phyloP scores from a whole-genome alignment of 2,888 invertebrate genomes.

The Xylota segnis region DNA sequence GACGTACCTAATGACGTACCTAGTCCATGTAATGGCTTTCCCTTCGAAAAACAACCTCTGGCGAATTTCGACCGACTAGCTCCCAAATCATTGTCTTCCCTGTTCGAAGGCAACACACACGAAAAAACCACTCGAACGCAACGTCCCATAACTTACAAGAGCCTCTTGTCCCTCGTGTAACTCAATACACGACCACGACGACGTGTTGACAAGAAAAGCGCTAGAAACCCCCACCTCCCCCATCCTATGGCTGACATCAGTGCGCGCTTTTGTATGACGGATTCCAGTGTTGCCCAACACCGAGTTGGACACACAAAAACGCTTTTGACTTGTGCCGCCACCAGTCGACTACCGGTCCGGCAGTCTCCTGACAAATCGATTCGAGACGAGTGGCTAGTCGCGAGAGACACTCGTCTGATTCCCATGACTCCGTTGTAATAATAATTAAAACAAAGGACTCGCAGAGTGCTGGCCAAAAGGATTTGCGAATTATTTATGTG shows the following conservation, averaged over 20 bases:
- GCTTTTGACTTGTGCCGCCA: constrained; percentile 52
- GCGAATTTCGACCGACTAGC: too few species aligned
- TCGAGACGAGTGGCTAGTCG: constrained; percentile 14
- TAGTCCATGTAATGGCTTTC: too few species aligned
- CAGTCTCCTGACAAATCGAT: constrained; percentile 35
- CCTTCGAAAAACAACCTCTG: too few species aligned
- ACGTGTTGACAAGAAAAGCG: background rate
- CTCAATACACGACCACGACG: constrained; percentile 8
- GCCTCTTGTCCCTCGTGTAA: constrained; percentile 12
- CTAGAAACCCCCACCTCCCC: background rate
- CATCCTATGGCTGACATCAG: constrained; percentile 41
- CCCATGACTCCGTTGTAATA: constrained; percentile 12
- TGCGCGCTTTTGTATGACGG: constrained; percentile 41
- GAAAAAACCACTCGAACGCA: constrained; percentile 24
- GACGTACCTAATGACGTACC: too few species aligned
- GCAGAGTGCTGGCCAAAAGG: constrained; percentile 1
- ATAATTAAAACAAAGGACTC: constrained; percentile 54
- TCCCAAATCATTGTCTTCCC: too few species aligned
- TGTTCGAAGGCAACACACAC: too few species aligned
- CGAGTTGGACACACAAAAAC: constrained; percentile 33
- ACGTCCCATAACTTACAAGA: constrained; percentile 26
- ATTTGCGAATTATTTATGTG: constrained; percentile 69
- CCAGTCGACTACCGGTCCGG: background rate
- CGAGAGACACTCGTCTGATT: constrained; percentile 24
- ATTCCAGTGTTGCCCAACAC: constrained; percentile 33